Evolutionary conservation across 2,888 invertebrate species (phyloP).

Genomic region (Aspidiotus rigidus): DNA sequence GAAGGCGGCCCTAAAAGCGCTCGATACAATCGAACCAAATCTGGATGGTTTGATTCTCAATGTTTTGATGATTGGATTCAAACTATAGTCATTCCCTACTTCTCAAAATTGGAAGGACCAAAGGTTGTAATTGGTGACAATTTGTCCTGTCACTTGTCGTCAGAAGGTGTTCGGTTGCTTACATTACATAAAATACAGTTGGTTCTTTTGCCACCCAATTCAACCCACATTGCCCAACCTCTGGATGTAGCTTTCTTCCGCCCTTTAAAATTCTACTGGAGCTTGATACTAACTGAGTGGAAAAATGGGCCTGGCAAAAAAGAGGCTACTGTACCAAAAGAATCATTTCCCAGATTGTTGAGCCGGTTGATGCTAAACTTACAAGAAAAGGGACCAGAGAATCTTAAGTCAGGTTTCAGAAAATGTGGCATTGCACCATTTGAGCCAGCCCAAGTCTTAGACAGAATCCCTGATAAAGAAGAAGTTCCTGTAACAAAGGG

Average conservation of each 20-base stretch:
- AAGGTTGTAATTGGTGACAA: conserved; percentile 30
- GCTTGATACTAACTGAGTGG: conserved; percentile 32
- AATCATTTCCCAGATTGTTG: conserved; percentile 17
- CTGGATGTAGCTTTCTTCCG: conserved; percentile 37
- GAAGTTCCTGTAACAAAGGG: not conserved
- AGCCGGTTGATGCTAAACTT: conserved; percentile 12
- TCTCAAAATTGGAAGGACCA: conserved; percentile 28
- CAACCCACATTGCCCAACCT: conserved; percentile 37
- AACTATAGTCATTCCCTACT: conserved; percentile 30
- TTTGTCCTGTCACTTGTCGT: conserved; percentile 34
- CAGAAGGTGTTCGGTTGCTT: conserved; percentile 35
- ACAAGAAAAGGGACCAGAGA: conserved; percentile 5
- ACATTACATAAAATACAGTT: conserved; percentile 35
- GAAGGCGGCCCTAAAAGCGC: conserved; percentile 26
- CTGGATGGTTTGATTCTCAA: conserved; percentile 39
- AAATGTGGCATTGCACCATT: conserved; percentile 16
- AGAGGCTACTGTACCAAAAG: conserved; percentile 9
- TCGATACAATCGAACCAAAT: conserved; percentile 37
- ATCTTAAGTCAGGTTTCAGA: conserved; percentile 27
- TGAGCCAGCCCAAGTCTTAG: conserved; percentile 12
- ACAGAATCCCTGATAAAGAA: not conserved
- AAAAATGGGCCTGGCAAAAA: conserved; percentile 10
- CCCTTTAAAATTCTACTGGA: conserved; percentile 36
- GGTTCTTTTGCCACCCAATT: conserved; percentile 36
- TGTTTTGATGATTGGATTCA: conserved; percentile 35